Conservation (phyloP, 2,113 vertebrate genomes). For the Acanthochromis polyacanthus region DNA sequence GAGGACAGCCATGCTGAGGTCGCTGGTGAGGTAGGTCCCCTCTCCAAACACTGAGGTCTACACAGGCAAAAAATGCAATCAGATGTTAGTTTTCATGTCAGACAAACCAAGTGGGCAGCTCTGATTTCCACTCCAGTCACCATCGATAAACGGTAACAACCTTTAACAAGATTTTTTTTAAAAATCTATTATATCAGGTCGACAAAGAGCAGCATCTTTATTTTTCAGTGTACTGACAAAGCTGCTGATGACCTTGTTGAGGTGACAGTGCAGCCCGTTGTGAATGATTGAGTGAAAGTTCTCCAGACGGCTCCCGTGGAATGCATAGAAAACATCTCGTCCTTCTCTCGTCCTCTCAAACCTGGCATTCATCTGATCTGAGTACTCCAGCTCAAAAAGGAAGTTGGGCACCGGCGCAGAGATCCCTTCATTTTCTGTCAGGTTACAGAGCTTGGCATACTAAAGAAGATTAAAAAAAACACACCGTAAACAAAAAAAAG, state of each 20-base stretch:
- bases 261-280: conserved; percentile 96
- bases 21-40: conserved; percentile 98
- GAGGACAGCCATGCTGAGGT: conserved; percentile 96
- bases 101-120: background rate
- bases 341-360: conserved; percentile 91
- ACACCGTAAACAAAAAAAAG: background rate
- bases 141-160: background rate
- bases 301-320: conserved; percentile 96
- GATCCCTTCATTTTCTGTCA: conserved; percentile 86
- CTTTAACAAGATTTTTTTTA: too few species aligned
- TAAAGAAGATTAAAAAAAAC: conserved; percentile 59
- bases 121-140: background rate
- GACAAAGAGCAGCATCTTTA: background rate
- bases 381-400: conserved; percentile 95
- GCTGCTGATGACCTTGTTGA: conserved; percentile 91
- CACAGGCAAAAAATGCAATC: conserved; percentile 10
- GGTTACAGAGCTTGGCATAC: conserved; percentile 91
- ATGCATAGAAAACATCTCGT: conserved; percentile 93
- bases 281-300: conserved; percentile 99
- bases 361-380: conserved; percentile 88
- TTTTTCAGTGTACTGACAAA: background rate
- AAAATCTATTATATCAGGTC: background rate
- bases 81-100: background rate
- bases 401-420: conserved; percentile 90
- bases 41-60: conserved; percentile 98